These are phyloP conservation scores for Pelagia noctiluca DNA, from an alignment of 30 jellyfish, hydroid and myxozoan species.

Conservation along the genomic window DNA sequence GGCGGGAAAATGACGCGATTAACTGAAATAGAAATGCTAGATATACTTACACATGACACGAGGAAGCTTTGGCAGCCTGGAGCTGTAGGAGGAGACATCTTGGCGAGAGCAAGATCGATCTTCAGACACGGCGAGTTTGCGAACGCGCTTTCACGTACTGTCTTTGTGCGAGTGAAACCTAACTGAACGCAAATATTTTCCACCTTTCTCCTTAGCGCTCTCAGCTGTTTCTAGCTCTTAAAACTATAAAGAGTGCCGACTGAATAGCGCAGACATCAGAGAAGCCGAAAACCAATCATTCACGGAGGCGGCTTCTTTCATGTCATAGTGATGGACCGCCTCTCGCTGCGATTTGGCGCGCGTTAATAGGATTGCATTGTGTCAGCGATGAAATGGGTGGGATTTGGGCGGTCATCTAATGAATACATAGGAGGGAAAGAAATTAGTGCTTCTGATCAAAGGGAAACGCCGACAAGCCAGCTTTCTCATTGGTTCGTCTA, in stretches of 20 bases:
- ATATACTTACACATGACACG: conserved; percentile 81
- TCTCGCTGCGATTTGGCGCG: conserved; percentile 99
- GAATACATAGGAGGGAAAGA: conserved; percentile 99
- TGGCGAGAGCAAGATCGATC: neutral
- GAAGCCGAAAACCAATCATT: conserved; percentile 99
- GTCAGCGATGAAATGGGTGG: conserved; percentile 96
- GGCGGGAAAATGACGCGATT: neutral
- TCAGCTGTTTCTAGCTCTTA: conserved; percentile 98
- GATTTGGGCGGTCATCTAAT: conserved; percentile 99
- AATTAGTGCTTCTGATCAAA: conserved; percentile 96
- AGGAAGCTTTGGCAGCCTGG: conserved; percentile 76
- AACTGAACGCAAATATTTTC: conserved; percentile 60
- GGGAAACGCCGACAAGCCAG: conserved; percentile 90
- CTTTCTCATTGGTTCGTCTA: conserved; percentile 75
- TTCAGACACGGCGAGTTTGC: neutral
- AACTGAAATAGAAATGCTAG: neutral
- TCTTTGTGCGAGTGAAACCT: conserved; percentile 28
- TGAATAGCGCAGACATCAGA: conserved; percentile 98
- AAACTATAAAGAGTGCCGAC: conserved; percentile 96
- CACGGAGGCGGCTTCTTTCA: conserved; percentile 99
- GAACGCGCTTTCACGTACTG: no score
- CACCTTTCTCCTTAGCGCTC: conserved; percentile 82
- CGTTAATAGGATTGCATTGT: conserved; percentile 94
- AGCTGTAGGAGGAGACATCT: conserved; percentile 74
- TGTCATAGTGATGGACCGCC: conserved; percentile 97